Evolutionary conservation across 1,140 invertebrate genomes (phyloP), one percentile per base, ranked within the genome.

Genomic region (Drosophila tani): DNA sequence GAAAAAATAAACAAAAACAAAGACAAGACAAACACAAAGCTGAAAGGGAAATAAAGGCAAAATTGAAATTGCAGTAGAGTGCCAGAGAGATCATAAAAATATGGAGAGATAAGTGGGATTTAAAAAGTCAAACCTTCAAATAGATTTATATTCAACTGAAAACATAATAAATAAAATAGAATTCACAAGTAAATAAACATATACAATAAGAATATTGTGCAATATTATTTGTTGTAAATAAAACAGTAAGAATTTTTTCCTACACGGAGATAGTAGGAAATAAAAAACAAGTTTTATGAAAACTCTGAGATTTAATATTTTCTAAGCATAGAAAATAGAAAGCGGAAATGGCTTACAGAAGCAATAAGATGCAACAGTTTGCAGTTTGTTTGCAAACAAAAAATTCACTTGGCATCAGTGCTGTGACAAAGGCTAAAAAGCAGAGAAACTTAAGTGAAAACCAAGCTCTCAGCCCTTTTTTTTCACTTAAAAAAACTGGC

Each of bases 281-380:
- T 32, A 9, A 8, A 32, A 32, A 32, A 32, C 6, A 8, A 3
- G 0, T 35, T 35, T 11, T 35, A 35, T 35, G 8, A 11, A 35
- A 11, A 35, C 32, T 11, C 9, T 11, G 9, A 4, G 9, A 35
- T 35, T 35, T 35, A 35, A 11, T 35, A 35, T 35, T 35, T 11
- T 32, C 29, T 2, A 8, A 35, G 11, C 32, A 11, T 24, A 47
- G 15, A 11, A n/a, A 24, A 57, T 19, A 21, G 3, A 21, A 19
- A 19, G 5, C 8, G 46, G 12, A 14, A 43, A 15, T 38, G 24
- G 7, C 5, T n/a, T 11, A n/a, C 21, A 63, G 27, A 27, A 40
- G 45, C 27, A 29, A 41, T 40, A 50, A 27, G 53, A 57, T 59
- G 71, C 79, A 76, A 81, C 77, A 80, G 66, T 76, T 81, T 76